Conservation (phyloP, 2,797 vertebrate species). For the Pseudomugil gertrudae region DNA sequence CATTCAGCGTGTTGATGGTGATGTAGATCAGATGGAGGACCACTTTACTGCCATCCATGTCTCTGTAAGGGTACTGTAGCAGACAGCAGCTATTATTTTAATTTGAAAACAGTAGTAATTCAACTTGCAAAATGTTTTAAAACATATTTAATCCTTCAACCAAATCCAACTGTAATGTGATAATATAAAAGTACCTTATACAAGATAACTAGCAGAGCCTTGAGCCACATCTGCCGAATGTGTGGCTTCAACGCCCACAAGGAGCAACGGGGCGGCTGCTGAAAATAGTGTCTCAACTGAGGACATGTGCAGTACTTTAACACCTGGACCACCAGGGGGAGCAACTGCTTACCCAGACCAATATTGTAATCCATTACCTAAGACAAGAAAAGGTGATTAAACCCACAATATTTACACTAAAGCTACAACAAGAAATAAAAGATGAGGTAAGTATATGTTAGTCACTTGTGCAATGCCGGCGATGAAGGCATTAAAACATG, state of each 20-base stretch:
- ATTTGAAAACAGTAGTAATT: not conserved
- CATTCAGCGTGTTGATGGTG: conserved; percentile 97
- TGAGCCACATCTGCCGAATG: conserved; percentile 98
- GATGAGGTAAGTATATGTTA: not conserved
- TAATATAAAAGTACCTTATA: conserved; percentile 88
- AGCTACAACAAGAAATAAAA: not conserved
- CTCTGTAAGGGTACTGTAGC: conserved; percentile 93
- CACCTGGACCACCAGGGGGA: conserved; percentile 97
- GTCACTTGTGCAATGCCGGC: conserved; percentile 96
- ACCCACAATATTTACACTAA: not conserved
- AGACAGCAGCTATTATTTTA: not conserved
- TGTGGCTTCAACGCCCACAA: conserved; percentile 96
- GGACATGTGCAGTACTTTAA: conserved; percentile 97
- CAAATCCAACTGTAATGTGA: not conserved
- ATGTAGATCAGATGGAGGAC: conserved; percentile 98
- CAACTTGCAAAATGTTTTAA: not conserved
- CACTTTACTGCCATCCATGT: conserved; percentile 96
- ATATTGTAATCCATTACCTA: conserved; percentile 99
- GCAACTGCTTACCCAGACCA: conserved; percentile 93
- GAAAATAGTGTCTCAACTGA: conserved; percentile 97
- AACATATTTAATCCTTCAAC: not conserved
- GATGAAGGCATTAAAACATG: conserved; percentile 98
- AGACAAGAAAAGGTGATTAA: conserved; percentile 43
- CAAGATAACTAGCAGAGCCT: conserved; percentile 94
- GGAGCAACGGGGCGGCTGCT: conserved; percentile 97